Evolutionary conservation across 2,113 vertebrate species (phyloP).

Genomic region (Hemiscyllium ocellatum): DNA sequence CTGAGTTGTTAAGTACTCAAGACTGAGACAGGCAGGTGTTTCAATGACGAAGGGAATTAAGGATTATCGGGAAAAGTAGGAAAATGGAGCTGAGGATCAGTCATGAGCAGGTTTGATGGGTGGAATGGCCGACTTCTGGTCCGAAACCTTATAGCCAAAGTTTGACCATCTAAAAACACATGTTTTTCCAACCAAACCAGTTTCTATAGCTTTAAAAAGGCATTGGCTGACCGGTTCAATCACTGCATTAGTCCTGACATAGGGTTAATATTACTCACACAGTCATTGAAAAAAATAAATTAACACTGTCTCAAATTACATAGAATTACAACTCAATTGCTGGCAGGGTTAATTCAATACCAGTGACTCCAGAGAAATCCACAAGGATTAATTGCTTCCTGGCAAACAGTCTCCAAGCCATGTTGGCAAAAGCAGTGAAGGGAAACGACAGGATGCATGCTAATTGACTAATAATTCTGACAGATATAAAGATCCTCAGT

Average conservation of each 20-base stretch:
- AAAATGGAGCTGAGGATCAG: too few species aligned
- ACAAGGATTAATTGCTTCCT: background rate
- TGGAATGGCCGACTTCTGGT: too few species aligned
- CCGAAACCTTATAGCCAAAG: too few species aligned
- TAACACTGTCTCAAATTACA: background rate
- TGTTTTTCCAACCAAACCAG: background rate
- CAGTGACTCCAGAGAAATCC: conserved; percentile 13
- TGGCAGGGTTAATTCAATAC: background rate
- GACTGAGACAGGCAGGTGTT: too few species aligned
- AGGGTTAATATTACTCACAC: background rate
- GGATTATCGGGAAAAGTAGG: too few species aligned
- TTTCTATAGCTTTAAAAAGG: background rate
- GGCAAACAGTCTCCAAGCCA: background rate
- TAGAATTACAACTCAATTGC: background rate
- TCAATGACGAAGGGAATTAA: too few species aligned
- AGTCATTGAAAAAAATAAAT: background rate
- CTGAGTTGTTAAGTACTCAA: too few species aligned
- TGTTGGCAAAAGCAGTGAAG: background rate
- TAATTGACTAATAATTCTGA: background rate
- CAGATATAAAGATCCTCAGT: background rate
- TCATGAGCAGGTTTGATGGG: too few species aligned
- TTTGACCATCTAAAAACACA: background rate
- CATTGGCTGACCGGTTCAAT: background rate
- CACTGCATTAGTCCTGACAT: background rate
- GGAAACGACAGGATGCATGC: background rate